Evolutionary conservation across 2,113 vertebrate species (phyloP).

Genomic region (Spea bombifrons): DNA sequence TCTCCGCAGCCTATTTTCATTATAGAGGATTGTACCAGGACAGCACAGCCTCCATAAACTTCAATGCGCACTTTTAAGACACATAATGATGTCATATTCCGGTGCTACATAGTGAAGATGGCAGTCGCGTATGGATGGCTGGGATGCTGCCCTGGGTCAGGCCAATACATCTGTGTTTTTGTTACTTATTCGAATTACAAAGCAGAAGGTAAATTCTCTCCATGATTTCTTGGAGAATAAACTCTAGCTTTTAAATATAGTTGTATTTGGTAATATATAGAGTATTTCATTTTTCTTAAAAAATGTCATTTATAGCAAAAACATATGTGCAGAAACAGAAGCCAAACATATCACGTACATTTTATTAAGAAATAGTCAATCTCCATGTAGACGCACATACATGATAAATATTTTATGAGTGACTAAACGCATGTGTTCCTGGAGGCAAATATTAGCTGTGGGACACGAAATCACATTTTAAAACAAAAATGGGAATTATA

Average conservation of each 20-base stretch:
- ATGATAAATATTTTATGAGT: conserved; percentile 2
- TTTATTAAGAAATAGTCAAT: conserved; percentile 4
- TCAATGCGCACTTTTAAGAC: too few relatives aligned
- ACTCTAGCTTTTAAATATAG: conserved; percentile 2
- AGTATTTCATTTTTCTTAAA: conserved; percentile 27
- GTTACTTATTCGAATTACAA: too few relatives aligned
- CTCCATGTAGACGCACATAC: background rate
- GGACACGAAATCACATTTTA: conserved; percentile 10
- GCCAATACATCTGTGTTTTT: too few relatives aligned
- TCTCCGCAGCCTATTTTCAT: too few relatives aligned
- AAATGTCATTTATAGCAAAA: conserved; percentile 32
- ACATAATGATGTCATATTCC: too few relatives aligned
- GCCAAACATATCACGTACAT: conserved; percentile 13
- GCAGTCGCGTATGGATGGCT: too few relatives aligned
- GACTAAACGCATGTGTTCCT: conserved; percentile 16
- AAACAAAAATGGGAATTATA: conserved; percentile 19
- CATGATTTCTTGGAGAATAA: background rate
- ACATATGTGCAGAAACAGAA: conserved; percentile 31
- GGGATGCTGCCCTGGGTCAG: too few relatives aligned
- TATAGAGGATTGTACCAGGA: too few relatives aligned
- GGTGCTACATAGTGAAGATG: too few relatives aligned
- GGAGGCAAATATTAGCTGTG: conserved; percentile 4
- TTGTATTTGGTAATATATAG: conserved; percentile 22
- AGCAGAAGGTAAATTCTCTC: too few relatives aligned
- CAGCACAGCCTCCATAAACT: too few relatives aligned